Conservation (phyloP, 1,140 invertebrate genomes). For the Eumaeus atala region DNA sequence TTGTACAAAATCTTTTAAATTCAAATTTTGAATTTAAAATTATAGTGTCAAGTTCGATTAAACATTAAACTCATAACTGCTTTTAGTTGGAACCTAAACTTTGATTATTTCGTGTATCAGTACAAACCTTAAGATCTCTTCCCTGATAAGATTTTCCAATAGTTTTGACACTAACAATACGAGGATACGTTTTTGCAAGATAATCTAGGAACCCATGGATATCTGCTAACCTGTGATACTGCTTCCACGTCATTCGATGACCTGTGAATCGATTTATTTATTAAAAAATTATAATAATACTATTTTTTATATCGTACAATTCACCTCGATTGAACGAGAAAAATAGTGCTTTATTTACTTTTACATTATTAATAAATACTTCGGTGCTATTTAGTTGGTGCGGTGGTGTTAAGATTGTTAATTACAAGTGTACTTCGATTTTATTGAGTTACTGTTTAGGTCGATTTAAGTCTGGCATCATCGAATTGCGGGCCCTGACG, state of each 20-base stretch:
- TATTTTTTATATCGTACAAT: neutral
- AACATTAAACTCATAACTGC: too few relatives aligned
- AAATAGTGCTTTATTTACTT: neutral
- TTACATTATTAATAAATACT: too few relatives aligned
- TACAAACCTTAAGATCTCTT: conserved; percentile 78
- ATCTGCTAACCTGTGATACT: conserved; percentile 83
- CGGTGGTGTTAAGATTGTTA: too few relatives aligned
- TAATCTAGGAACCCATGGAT: conserved; percentile 85
- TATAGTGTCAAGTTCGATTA: too few relatives aligned
- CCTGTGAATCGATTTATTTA: conserved; percentile 67
- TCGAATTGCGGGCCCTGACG: too few relatives aligned
- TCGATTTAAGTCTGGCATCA: too few relatives aligned
- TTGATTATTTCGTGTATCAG: neutral
- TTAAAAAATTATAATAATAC: neutral
- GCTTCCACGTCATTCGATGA: conserved; percentile 87
- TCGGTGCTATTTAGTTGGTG: too few relatives aligned
- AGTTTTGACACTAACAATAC: conserved; percentile 78
- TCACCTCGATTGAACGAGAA: neutral
- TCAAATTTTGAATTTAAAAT: too few relatives aligned
- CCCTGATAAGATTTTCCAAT: conserved; percentile 87
- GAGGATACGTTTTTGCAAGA: conserved; percentile 81
- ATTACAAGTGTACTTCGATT: too few relatives aligned
- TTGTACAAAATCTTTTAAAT: too few relatives aligned
- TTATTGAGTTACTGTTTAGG: too few relatives aligned
- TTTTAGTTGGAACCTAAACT: too few relatives aligned